Conservation (phyloP, 1,140 invertebrate species). For the Argopecten irradians region DNA sequence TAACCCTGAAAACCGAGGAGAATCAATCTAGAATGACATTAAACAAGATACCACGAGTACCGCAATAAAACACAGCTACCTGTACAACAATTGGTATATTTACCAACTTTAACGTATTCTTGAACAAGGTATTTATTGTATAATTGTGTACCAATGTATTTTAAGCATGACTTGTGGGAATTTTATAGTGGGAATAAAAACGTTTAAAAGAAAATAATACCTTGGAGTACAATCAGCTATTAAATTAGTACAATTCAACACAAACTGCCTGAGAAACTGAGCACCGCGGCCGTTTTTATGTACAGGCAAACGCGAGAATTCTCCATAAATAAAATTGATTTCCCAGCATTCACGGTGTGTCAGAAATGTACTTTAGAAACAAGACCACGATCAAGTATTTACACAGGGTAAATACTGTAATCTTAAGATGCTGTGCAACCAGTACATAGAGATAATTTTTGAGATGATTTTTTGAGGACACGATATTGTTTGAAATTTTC, state of each 20-base stretch:
- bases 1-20: not conserved
- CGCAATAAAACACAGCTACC: not conserved
- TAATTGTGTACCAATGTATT: not conserved
- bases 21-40: not conserved
- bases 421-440: not conserved
- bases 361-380: not conserved
- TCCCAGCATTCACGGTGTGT: not conserved
- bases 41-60: not conserved
- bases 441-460: not conserved
- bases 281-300: too few relatives aligned
- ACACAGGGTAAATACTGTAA: not conserved
- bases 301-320: not conserved
- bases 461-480: not conserved
- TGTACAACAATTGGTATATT: not conserved
- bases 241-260: not conserved
- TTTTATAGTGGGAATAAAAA: not conserved
- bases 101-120: not conserved
- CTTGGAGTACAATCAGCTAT: not conserved
- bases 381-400: not conserved
- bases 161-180: not conserved
- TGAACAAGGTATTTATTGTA: not conserved
- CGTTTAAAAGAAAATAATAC: not conserved
- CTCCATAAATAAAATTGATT: not conserved
- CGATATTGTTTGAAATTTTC: not conserved
- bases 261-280: not conserved